These are phyloP conservation scores for Gymnothorax reevesii DNA, from an alignment of 2,797 vertebrate species.

Conservation along the genomic window DNA sequence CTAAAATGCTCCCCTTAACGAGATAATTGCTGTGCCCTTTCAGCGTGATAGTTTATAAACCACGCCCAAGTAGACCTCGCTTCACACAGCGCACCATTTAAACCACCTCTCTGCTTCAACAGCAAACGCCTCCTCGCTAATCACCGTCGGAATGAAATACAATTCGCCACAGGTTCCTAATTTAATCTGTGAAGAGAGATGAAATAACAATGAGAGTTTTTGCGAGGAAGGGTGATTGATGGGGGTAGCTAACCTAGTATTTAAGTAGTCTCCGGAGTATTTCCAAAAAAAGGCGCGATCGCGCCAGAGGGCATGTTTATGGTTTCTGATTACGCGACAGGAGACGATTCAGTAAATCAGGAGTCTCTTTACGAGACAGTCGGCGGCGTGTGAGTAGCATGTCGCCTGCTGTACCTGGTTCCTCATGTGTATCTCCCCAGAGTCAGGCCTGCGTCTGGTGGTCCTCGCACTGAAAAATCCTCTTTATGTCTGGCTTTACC, in stretches of 20 bases:
- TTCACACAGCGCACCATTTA: too few species aligned
- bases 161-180: constrained; percentile 35
- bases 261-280: constrained; percentile 42
- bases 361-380: constrained; percentile 30
- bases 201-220: constrained; percentile 37
- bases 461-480: neutral
- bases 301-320: constrained; percentile 35
- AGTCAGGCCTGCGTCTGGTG: neutral
- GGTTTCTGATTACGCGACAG: constrained; percentile 25
- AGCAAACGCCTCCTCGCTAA: neutral
- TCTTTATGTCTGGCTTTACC: neutral
- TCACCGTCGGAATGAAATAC: constrained; percentile 37
- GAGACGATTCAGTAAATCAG: constrained; percentile 43
- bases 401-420: constrained; percentile 37
- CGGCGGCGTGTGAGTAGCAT: constrained; percentile 35
- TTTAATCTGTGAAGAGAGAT: constrained; percentile 33
- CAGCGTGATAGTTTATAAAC: neutral
- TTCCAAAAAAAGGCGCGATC: constrained; percentile 36
- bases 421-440: neutral
- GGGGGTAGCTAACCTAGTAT: constrained; percentile 37
- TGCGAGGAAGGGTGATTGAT: constrained; percentile 1
- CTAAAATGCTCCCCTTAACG: too few species aligned
- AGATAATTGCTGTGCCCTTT: too few species aligned
- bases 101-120: neutral
- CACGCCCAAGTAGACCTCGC: neutral